Conservation (phyloP, 23 tunicate genomes). For the Phallusia fumigata region DNA sequence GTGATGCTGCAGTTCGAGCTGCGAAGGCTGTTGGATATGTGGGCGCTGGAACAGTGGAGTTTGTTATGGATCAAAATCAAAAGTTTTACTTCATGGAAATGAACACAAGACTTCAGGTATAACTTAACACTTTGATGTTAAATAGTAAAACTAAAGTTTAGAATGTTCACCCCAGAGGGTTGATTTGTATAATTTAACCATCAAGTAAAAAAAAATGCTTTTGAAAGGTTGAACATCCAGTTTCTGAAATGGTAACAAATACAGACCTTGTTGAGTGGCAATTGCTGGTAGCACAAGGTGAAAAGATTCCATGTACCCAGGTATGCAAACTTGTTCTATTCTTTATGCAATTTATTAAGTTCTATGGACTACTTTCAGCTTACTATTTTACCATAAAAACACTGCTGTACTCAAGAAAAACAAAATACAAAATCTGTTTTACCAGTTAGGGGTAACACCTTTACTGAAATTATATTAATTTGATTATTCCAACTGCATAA, state of each 20-base stretch:
- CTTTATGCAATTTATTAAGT: too few species aligned
- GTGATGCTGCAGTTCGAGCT: slow-evolving; percentile 92
- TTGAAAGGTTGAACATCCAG: slow-evolving; percentile 82
- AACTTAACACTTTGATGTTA: too few species aligned
- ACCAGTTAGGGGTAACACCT: too few species aligned
- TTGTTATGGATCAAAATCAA: slow-evolving; percentile 88
- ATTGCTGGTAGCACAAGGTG: slow-evolving; percentile 85
- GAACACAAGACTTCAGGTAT: slow-evolving; percentile 89
- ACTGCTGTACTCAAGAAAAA: too few species aligned
- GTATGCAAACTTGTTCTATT: slow-evolving; percentile 8
- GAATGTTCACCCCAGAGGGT: too few species aligned
- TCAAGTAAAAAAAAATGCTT: background rate
- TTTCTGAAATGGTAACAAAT: slow-evolving; percentile 88
- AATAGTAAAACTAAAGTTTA: too few species aligned
- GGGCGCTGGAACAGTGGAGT: slow-evolving; percentile 97
- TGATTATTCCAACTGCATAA: too few species aligned
- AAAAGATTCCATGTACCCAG: slow-evolving; percentile 57
- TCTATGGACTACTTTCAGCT: too few species aligned
- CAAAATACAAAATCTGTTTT: too few species aligned
- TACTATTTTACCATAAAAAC: too few species aligned
- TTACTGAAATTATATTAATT: too few species aligned
- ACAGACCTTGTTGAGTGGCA: slow-evolving; percentile 96
- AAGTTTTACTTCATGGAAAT: slow-evolving; percentile 97
- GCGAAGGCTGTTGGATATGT: slow-evolving; percentile 90
- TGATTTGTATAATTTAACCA: too few species aligned